Evolutionary conservation across 2,888 invertebrate genomes (phyloP), one percentile per base, ranked within the genome.

Genomic region (Apodemia duryi): DNA sequence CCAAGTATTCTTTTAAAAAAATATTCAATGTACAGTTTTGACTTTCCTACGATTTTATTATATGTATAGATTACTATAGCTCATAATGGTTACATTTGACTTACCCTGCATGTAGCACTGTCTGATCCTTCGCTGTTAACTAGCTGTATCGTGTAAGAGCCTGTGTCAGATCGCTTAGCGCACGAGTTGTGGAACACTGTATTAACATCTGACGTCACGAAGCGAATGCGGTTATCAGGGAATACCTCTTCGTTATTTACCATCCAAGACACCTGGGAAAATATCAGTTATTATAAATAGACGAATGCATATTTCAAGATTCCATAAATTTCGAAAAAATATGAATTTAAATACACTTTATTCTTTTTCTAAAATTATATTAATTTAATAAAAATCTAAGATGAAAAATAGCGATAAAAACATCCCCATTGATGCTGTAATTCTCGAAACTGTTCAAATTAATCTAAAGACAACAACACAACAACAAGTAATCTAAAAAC

Each of bases 121-220:
- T 99, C 99, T 1, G 96, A 96, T 21, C 99, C 99, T 76, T 97
- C 97, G 71, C 94, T 94, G 86, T 99, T 99, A 11, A 95, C 94
- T 73, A 99, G 93, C 78, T 96, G 96, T 62, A 99, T 96, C 1
- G 97, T 96, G 83, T 99, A 99, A 7, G 95, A 96, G 62, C 99
- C 99, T 29, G 97, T 96, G 83, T 99, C 99, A 0, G 95, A 94
- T 62, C 98, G 94, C 85, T 98, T 97, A 0, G 98, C 98, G 64
- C 94, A 95, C 76, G 97, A 96, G 85, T 98, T 98, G 67, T 93
- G 88, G 88, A 95, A 97, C n/a, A 96, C 94, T 0, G 98, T 97
- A 70, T 95, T 93, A 28, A 94, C 94, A 64, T 97, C 95, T 38
- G 94, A 95, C 0, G 97, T 97, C 66, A 98, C 97, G 82, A 98